Evolutionary conservation across 2,113 vertebrate species (phyloP).

Genomic region (Telmatochromis brichardi): DNA sequence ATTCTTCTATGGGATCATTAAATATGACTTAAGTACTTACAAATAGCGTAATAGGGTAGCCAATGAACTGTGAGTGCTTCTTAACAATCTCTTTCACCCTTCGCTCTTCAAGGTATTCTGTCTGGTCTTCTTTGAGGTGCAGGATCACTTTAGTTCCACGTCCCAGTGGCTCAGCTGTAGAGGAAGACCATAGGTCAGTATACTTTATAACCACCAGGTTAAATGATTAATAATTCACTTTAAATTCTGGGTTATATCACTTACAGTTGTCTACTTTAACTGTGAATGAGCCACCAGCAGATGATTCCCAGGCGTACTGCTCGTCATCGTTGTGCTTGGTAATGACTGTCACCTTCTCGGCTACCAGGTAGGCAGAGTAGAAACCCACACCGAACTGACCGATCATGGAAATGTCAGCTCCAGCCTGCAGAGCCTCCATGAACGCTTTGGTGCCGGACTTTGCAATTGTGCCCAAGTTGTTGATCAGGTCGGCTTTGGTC

Average conservation of each 20-base stretch:
- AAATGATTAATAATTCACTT: neutral
- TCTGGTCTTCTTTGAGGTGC: constrained; percentile 76
- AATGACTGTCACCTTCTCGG: constrained; percentile 74
- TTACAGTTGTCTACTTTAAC: constrained; percentile 66
- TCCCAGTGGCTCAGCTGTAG: constrained; percentile 62
- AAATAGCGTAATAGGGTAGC: constrained; percentile 78
- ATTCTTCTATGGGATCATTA: neutral
- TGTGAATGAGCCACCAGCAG: constrained; percentile 78
- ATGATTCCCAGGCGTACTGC: constrained; percentile 77
- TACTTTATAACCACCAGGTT: neutral
- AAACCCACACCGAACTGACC: constrained; percentile 81
- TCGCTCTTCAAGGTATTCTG: constrained; percentile 73
- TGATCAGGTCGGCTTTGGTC: constrained; percentile 80
- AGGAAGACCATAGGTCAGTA: neutral
- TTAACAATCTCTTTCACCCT: constrained; percentile 78
- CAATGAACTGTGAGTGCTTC: constrained; percentile 81
- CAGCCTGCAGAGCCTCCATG: constrained; percentile 79
- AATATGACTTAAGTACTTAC: constrained; percentile 53
- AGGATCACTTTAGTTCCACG: constrained; percentile 75
- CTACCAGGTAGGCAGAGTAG: constrained; percentile 77
- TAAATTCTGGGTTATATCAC: neutral
- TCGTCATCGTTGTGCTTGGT: constrained; percentile 80
- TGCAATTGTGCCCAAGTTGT: constrained; percentile 78
- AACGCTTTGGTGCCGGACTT: constrained; percentile 81
- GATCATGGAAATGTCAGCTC: constrained; percentile 80